Evolutionary conservation across 2,888 invertebrate genomes (phyloP), one percentile per base, ranked within the genome.

Genomic region (Steinernema carpocapsae): DNA sequence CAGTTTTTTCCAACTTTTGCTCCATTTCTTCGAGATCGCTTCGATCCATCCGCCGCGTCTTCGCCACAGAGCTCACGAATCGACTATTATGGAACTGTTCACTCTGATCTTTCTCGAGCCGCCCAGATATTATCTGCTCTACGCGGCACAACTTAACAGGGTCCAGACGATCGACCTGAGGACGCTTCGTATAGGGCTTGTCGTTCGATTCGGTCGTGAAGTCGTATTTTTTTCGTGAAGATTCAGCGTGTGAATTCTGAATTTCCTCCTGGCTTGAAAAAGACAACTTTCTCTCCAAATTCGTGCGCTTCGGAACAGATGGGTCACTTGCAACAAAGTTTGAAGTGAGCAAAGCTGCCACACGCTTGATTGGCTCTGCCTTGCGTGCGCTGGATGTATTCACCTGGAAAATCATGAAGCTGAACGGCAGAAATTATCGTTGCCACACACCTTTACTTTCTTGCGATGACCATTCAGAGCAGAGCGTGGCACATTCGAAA

Each of bases 81-180:
- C 77, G 77, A 29, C 70, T 59, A 42, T 59, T 72, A 64, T 73
- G 72, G n/a, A 78, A 26, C 48, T 72, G 59, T 52, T 77, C 56
- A 22, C 45, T 22, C 29, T 70, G 70, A 24, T 77, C 75, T 17
- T 71, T 71, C 29, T 76, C 22, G 22, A 37, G 45, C 22, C 73
- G 74, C 17, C 78, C 80, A 7, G 75, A 73, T 6, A 80, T 76
- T 14, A 80, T 74, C 73, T 77, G 74, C 73, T 80, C 79, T 43
- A 78, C 79, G 56, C 76, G 19, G 71, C 51, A 76, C 48, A 70
- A 7, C 37, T 51, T 71, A n/a, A 45, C 73, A 17, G 77, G 80
- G 51, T 81, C 76, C 42, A 78, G 70, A 46, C 56, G 64, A n/a
- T 78, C 79, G 0, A 80, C 76, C 4, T 32, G 29, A 3, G 76